Evolutionary conservation across 1,140 invertebrate genomes (phyloP), one percentile per base, ranked within the genome.

Genomic region (Hypsibius dujardini): DNA sequence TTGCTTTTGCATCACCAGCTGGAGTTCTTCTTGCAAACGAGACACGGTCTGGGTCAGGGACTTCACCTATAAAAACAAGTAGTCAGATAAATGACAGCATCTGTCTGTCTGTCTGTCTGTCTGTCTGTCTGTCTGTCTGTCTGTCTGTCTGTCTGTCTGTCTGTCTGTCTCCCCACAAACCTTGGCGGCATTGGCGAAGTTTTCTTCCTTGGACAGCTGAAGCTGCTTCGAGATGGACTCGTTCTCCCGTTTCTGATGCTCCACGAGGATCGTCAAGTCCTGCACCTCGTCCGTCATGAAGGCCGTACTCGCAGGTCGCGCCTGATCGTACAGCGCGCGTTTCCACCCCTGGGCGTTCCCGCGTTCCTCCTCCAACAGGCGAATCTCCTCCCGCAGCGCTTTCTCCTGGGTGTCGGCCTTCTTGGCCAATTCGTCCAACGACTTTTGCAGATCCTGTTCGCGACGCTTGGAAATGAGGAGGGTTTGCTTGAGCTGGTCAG

Each of bases 221-320:
- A 67, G 42, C 62, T 67, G 62, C 42, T 42, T 67, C 12, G 42
- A 15, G 62, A 67, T 12, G 42, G 12, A 15, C 12, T 67, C 62
- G 62, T 67, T 67, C 62, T 67, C 62, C 42, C 45, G 12, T 42
- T 67, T 67, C 62, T 67, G 62, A 42, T 67, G 45, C 12, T 67
- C 62, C 3, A 67, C 62, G 12, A 67, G 12, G 62, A 67, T 67
- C 12, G 62, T 15, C 62, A 67, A 67, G 42, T 67, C 62, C 62
- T 15, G 42, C 3, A 15, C 62, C 45, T 67, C 62, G 42, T 67
- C 62, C 12, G 12, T 15, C 12, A 42, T 12, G 3, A 12, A 3
- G 62, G 12, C 42, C 3, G 62, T 15, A 42, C 12, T 15, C 3
- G 62, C 12, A 0, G 62, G 42, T 15, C 12, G 12, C 12, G 62